Base-by-base conservation (phyloP, 2,888 invertebrate species). In the Cryptosula pallasiana region DNA sequence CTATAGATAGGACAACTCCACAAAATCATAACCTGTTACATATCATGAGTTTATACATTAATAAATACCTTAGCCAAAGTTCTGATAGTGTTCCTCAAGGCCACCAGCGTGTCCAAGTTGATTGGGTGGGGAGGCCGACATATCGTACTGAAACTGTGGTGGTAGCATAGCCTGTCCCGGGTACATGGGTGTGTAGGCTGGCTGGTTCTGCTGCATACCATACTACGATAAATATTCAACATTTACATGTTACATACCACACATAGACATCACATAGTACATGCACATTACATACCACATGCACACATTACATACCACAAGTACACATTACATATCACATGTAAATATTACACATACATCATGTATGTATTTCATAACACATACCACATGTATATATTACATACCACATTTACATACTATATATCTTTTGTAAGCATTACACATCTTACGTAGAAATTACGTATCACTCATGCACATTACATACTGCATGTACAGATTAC, bases 181-280 rank as follows among this genome's bases (percentile, higher is more conserved):
- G n/a, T 57, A 57, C 5, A 45, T 45, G 5, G 5, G 57, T 57
- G 13, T 9, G 57, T 57, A 57, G 23, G 57, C 5, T 23, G 13
- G 57, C 57, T 57, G 57, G 5, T 5, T 16, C 57, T 57, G 57
- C 25, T 57, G 57, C 57, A 57, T 57, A 5, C n/a, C 57, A 57
- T 57, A 57, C 57, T 57, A 23, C 5, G n/a, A 57, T 23, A 45
- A 16, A n/a, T n/a, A n/a, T n/a, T n/a, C n/a, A n/a, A n/a, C n/a
- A n/a, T n/a, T n/a, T n/a, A n/a, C n/a, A n/a, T n/a, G n/a, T n/a
- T n/a, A n/a, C n/a, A n/a, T 45, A 45, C 9, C 45, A 45, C 45
- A 45, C 45, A 45, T 45, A 45, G 45, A 20, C 9, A 45, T 20
- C 20, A 13, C n/a, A n/a, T n/a, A n/a, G n/a, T n/a, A n/a, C n/a